phyloP scores from a whole-genome alignment of 1,140 invertebrate genomes.

The Anoplolepis gracilipes region DNA sequence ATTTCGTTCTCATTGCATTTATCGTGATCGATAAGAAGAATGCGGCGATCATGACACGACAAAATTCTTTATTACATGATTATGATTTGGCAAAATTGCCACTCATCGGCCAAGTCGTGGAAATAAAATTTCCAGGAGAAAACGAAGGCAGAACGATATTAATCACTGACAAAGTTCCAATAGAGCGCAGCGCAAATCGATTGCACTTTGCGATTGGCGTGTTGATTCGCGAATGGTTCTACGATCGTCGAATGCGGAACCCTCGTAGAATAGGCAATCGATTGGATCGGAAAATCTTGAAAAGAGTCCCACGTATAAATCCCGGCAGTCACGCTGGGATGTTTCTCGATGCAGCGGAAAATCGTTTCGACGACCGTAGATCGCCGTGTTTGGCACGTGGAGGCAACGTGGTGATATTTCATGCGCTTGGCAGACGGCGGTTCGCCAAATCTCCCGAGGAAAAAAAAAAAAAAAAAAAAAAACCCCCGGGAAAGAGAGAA shows the following conservation, averaged over 20 bases:
- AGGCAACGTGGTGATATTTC: slow-evolving; percentile 18
- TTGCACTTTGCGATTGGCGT: neutral
- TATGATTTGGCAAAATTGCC: neutral
- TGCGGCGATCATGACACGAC: neutral
- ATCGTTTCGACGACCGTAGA: slow-evolving; percentile 26
- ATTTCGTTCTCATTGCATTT: neutral
- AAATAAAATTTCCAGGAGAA: neutral
- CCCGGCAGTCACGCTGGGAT: neutral
- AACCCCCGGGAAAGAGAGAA: slow-evolving; percentile 50
- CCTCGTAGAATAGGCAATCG: neutral
- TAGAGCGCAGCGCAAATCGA: neutral
- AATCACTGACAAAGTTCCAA: slow-evolving; percentile 5
- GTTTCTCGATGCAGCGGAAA: slow-evolving; percentile 14
- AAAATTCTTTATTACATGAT: slow-evolving; percentile 8
- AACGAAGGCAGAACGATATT: neutral
- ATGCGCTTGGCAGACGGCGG: slow-evolving; percentile 11
- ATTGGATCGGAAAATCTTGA: slow-evolving; percentile 13
- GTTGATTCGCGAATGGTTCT: neutral
- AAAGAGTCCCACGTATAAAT: slow-evolving; percentile 23
- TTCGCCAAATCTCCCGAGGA: neutral
- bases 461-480: neutral
- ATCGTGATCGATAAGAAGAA: neutral
- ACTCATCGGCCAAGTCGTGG: neutral
- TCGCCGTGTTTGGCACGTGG: slow-evolving; percentile 16
- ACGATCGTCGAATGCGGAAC: slow-evolving; percentile 22